Base-by-base conservation (phyloP, 2,797 vertebrate species). In the Mormyrus proboscirostris region DNA sequence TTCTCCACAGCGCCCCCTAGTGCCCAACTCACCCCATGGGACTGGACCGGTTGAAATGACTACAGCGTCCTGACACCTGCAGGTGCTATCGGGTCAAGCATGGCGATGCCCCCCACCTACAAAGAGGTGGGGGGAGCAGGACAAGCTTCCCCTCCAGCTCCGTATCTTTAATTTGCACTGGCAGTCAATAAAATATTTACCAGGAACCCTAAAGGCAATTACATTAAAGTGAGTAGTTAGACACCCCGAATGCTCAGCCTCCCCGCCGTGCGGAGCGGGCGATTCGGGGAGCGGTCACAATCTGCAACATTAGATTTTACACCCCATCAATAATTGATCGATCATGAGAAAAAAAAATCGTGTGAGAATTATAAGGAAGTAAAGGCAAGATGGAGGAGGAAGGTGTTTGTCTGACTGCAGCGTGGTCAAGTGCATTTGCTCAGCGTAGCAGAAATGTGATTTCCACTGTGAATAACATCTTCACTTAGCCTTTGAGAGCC, bases 131-230 rank as follows among this genome's bases (percentile, higher is more conserved):
- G 44, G 92, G 92, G 88, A 91, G 91, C 91, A 76, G 87, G 85
- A 88, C 85, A 38, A 29, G n/a, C 49, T 33, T 79, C 7, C 57
- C 93, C 89, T 92, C 92, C 93, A 93, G 92, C 93, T 93, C 92
- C 87, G 93, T 94, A 94, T 96, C 96, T 96, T 96, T 96, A 96
- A 97, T 97, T 96, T 95, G 95, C 95, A 94, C 95, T 96, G 96
- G 96, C 97, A 97, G 96, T 95, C 95, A 92, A 97, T 98, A 94
- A 97, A 98, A 98, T 97, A 98, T 98, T 98, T 96, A 97, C 93
- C 93, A 92, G 95, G 93, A 95, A 95, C 95, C 97, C 97, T 97
- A 97, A 95, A 97, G 96, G 97, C 97, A 96, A 97, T 97, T 97
- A 97, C 96, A 97, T 97, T 97, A 97, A 96, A 96, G 95, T 94